phyloP scores from a whole-genome alignment of 2,888 invertebrate genomes.

The Cryptophagus acutangulus region DNA sequence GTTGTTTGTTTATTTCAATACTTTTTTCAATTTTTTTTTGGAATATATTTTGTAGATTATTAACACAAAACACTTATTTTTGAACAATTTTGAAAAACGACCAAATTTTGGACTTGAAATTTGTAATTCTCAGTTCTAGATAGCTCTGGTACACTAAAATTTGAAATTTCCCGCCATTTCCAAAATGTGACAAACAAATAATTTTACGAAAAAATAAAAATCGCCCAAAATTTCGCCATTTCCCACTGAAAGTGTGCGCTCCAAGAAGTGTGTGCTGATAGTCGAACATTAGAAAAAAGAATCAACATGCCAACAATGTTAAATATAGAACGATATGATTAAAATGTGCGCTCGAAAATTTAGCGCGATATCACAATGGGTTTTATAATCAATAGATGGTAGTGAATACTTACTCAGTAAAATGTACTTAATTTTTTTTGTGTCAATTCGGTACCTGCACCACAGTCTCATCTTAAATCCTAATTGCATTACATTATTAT shows the following conservation, averaged over 20 bases:
- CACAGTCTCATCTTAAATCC: slow-evolving; percentile 4
- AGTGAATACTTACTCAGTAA: background rate
- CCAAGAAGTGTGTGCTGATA: too few relatives aligned
- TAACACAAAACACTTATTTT: too few relatives aligned
- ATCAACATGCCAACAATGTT: too few relatives aligned
- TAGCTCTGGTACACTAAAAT: too few relatives aligned
- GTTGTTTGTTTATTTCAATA: slow-evolving; percentile 19
- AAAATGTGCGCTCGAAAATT: slow-evolving; percentile 33
- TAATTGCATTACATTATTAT: too few relatives aligned
- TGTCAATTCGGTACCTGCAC: background rate
- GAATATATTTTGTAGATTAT: slow-evolving; percentile 1
- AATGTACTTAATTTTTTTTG: background rate
- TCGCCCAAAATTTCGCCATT: slow-evolving; percentile 1
- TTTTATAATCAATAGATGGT: slow-evolving; percentile 13
- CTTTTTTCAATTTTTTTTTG: slow-evolving; percentile 22
- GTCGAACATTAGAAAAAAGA: too few relatives aligned
- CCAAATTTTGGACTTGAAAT: too few relatives aligned
- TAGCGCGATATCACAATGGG: slow-evolving; percentile 47
- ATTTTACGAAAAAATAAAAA: slow-evolving; percentile 7
- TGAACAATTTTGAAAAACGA: too few relatives aligned
- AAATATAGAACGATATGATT: slow-evolving; percentile 45
- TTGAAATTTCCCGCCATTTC: background rate
- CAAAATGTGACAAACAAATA: background rate
- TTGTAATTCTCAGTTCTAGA: too few relatives aligned
- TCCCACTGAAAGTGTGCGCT: too few relatives aligned